Percentiles rank a stretch among this genome's conserved stretches.
Evolutionary conservation across 35 echinoderm and acorn worm genomes (phyloP).

Genomic region (Strongylocentrotus purpuratus): DNA sequence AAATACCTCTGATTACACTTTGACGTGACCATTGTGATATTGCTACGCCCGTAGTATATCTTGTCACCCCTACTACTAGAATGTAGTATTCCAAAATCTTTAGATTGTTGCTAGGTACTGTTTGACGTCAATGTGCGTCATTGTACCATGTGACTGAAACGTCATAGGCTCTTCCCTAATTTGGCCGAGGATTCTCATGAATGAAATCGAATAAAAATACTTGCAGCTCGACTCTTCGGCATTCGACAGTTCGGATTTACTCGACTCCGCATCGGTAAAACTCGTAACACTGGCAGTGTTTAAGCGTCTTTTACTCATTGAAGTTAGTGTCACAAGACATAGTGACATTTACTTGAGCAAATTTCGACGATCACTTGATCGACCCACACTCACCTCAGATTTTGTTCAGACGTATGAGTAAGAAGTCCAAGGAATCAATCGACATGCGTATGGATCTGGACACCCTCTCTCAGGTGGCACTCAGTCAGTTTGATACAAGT

Average conservation of each 20-base stretch:
- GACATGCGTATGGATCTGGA: conserved; percentile 98
- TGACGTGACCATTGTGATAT: no score
- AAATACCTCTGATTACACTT: neutral
- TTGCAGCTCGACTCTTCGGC: conserved; percentile 62
- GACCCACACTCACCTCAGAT: conserved; percentile 28
- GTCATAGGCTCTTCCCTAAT: conserved; percentile 69
- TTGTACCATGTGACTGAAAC: conserved; percentile 53
- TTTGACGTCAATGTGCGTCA: conserved; percentile 73
- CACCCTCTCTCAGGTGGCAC: conserved; percentile 86
- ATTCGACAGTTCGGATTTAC: conserved; percentile 59
- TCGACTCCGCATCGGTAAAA: conserved; percentile 67
- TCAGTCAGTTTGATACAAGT: conserved; percentile 83
- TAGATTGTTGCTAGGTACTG: conserved; percentile 40
- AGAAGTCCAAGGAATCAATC: conserved; percentile 64
- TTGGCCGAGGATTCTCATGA: conserved; percentile 57
- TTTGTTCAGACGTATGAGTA: conserved; percentile 59
- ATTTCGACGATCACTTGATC: conserved; percentile 48
- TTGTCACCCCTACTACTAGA: neutral
- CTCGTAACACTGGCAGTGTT: conserved; percentile 51
- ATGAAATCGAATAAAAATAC: conserved; percentile 75
- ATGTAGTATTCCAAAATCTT: conserved; percentile 34
- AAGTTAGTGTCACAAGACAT: conserved; percentile 29
- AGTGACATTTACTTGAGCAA: conserved; percentile 51
- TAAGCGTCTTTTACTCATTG: conserved; percentile 40
- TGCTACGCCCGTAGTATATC: neutral